Evolutionary conservation across 2,797 vertebrate species (phyloP), one percentile per base, ranked within the genome.

Genomic region (Catamblyrhynchus diadema): DNA sequence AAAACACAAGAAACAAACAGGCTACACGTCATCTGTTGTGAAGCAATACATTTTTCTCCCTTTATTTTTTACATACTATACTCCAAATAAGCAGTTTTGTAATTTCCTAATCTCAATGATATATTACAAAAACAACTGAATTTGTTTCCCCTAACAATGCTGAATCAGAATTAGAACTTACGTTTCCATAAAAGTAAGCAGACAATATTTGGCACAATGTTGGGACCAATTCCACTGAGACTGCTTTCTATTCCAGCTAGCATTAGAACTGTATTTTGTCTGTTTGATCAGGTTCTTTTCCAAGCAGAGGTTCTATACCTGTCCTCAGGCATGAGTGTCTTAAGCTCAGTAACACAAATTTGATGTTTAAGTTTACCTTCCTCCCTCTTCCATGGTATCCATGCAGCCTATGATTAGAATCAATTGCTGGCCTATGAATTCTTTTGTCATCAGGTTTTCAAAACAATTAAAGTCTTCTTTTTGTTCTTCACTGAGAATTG

Each of bases 391-490:
- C 7, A 82, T 97, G 67, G 98, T 98, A 97, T 99, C 99, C 97
- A 99, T 98, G 95, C 98, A 99, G 67, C 98, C 98, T 13, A 99
- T 98, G 70, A 99, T 98, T 90, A 98, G 97, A 97, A 99, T 98
- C 96, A 99, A 97, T 95, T 99, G 99, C 66, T 99, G 99, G 44
- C 98, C 98, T 97, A 99, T 98, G 92, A 99, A 99, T 97, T 99
- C 99, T 95, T 98, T 99, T 75, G 98, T 99, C 99, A 99, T 99
- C 97, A 99, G 98, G 51, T 98, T 97, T 97, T 98, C 99, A 97
- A 99, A 97, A 96, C 98, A 98, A 82, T 95, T 94, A 74, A 99
- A 98, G 95, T 99, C 98, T 48, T 98, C 98, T 96, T 95, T 99
- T 97, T 99, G 97, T 86, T 99, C 98, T 88, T 99, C 98, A 27